These are phyloP conservation scores for Hyla sarda DNA, from an alignment of 2,113 vertebrate species.

Conservation along the genomic window DNA sequence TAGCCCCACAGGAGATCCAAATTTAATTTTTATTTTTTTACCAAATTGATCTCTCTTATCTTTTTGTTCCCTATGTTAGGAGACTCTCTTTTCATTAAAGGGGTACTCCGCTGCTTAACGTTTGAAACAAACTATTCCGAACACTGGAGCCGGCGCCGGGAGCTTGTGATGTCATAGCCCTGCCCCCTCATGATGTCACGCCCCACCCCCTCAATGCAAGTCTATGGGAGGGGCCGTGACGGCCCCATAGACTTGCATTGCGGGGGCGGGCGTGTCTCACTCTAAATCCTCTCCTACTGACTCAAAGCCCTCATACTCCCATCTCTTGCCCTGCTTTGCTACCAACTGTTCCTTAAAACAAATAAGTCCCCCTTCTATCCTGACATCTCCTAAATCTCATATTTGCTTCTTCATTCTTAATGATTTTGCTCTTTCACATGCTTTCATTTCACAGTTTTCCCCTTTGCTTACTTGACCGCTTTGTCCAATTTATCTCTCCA, in stretches of 20 bases:
- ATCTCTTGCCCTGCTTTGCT: neutral
- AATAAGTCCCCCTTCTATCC: no score
- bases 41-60: neutral
- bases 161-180: no score
- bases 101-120: no score
- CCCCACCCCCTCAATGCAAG: no score
- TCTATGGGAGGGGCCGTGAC: no score
- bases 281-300: neutral
- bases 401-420: neutral
- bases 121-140: no score
- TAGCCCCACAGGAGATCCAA: neutral
- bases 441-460: neutral
- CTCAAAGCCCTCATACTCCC: neutral
- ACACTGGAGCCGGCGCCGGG: no score
- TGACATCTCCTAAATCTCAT: neutral
- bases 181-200: no score
- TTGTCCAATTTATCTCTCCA: constrained; percentile 35
- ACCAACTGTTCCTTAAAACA: neutral
- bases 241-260: no score
- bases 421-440: neutral
- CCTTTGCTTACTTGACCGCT: neutral
- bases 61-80: neutral
- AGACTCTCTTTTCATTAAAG: neutral
- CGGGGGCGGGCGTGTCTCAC: no score
- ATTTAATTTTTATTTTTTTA: neutral